Conservation (phyloP, 2,113 vertebrate species). For the Catagonus wagneri region DNA sequence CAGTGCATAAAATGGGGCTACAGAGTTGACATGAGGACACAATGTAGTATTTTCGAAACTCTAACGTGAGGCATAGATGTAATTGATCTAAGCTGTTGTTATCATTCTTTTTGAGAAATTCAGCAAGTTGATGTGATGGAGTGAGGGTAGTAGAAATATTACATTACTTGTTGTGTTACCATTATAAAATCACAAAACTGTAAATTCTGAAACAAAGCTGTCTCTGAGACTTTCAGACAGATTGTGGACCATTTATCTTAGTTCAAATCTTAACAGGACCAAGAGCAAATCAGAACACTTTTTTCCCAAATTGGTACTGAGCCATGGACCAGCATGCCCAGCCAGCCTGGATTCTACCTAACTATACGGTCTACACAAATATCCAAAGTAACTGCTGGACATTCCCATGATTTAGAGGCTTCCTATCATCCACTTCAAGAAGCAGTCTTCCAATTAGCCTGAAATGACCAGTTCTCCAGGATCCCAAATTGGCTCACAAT, state of each 20-base stretch:
- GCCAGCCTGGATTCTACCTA: neutral
- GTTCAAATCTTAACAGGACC: neutral
- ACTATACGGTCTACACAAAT: neutral
- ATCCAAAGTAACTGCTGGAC: neutral
- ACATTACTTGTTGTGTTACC: neutral
- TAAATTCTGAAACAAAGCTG: conserved; percentile 29
- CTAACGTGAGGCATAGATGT: neutral
- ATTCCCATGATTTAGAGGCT: neutral
- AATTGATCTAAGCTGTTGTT: neutral
- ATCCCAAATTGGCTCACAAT: neutral
- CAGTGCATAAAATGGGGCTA: neutral
- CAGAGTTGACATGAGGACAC: neutral
- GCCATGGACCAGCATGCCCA: neutral
- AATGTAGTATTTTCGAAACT: neutral
- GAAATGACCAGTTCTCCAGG: neutral
- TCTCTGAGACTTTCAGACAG: neutral
- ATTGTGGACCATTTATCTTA: neutral
- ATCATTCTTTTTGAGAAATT: neutral
- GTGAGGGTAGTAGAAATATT: neutral
- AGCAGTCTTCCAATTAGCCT: neutral
- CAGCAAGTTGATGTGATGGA: neutral
- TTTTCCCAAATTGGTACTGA: neutral
- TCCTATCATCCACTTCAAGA: neutral
- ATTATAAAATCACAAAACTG: neutral
- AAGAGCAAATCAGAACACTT: neutral